Percentiles rank a stretch among this genome's conserved stretches.
phyloP scores from a whole-genome alignment of 2,888 invertebrate genomes.

The Drosophila multiciliata region DNA sequence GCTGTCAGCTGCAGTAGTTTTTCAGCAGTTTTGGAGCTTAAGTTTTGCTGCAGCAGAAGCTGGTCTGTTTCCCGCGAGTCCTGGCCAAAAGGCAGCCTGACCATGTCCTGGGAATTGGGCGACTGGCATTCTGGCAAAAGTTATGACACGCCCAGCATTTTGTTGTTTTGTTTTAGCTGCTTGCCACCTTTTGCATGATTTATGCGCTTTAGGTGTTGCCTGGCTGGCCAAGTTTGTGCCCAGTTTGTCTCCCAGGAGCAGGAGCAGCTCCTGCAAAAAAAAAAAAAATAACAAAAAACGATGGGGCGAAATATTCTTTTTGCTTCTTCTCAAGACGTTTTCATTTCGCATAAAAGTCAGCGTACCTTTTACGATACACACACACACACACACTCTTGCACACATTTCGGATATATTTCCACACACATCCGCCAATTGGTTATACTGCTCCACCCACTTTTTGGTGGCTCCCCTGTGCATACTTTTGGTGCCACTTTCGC shows the following conservation, averaged over 20 bases:
- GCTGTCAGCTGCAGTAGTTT: conserved; percentile 70
- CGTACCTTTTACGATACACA: conserved; percentile 65
- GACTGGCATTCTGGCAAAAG: conserved; percentile 50
- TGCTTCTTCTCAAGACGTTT: conserved; percentile 67
- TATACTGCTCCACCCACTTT: conserved; percentile 24
- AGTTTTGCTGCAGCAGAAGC: conserved; percentile 38
- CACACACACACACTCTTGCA: conserved; percentile 12
- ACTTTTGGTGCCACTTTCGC: conserved; percentile 77
- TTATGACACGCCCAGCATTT: conserved; percentile 70
- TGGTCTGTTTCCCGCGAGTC: conserved; percentile 58
- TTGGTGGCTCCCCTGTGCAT: conserved; percentile 76
- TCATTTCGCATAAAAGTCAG: conserved; percentile 63
- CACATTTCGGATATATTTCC: conserved; percentile 3
- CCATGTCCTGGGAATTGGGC: conserved; percentile 39
- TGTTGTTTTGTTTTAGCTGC: conserved; percentile 23
- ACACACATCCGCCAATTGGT: conserved; percentile 78
- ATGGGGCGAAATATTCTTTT: neutral
- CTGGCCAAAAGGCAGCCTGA: conserved; percentile 40
- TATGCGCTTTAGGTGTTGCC: conserved; percentile 71
- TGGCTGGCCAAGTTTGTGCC: conserved; percentile 49
- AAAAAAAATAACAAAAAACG: neutral
- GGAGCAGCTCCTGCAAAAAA: conserved; percentile 9
- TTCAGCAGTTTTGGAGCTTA: conserved; percentile 46
- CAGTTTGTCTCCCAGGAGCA: conserved; percentile 27
- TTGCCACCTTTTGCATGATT: conserved; percentile 77